Percentiles rank a stretch among this genome's conserved stretches.
These are phyloP conservation scores for Himalopsyche japonica DNA, from an alignment of 2,888 invertebrate species.

Conservation along the genomic window DNA sequence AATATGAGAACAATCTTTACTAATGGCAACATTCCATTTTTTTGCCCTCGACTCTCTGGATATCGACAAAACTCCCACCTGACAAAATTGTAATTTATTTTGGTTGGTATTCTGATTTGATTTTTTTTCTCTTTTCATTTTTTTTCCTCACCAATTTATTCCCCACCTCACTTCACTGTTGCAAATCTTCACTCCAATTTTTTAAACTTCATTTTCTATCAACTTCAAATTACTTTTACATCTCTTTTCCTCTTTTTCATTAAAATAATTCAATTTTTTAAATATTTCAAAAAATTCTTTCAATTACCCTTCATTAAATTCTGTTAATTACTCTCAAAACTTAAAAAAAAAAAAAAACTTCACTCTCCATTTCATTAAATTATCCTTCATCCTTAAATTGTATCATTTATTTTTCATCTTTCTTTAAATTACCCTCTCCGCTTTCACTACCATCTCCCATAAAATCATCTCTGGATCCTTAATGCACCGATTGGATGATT, in stretches of 20 bases:
- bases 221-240: background rate
- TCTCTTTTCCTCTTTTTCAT: background rate
- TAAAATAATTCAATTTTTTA: background rate
- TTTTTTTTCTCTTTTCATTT: constrained; percentile 33
- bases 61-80: constrained; percentile 22
- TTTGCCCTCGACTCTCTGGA: constrained; percentile 13
- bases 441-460: constrained; percentile 44
- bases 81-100: constrained; percentile 20
- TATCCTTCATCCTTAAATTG: constrained; percentile 2
- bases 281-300: background rate
- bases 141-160: constrained; percentile 10
- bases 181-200: background rate
- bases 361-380: background rate
- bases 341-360: too few relatives aligned
- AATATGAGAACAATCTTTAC: constrained; percentile 28
- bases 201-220: background rate
- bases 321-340: background rate
- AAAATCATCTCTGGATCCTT: constrained; percentile 48
- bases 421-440: constrained; percentile 23
- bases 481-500: constrained; percentile 45
- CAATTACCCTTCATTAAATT: background rate
- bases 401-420: constrained; percentile 25
- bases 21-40: constrained; percentile 40
- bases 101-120: constrained; percentile 21
- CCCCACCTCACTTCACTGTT: constrained; percentile 9